These are phyloP conservation scores for Magallana nippona DNA, from an alignment of 2,888 invertebrate genomes.

Conservation along the genomic window DNA sequence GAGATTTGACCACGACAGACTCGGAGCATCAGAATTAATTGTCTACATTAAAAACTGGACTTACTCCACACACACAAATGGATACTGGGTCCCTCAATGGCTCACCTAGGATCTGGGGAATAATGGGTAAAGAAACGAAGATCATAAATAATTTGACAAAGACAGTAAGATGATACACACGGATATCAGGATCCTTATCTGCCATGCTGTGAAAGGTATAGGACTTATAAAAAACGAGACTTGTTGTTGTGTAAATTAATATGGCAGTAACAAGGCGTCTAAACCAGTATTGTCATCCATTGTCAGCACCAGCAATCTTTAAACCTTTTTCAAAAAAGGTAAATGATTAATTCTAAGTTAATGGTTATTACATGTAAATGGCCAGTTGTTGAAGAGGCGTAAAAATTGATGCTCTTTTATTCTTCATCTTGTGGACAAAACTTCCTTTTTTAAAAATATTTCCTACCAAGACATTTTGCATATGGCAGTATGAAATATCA, in stretches of 20 bases:
- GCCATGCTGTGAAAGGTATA: conserved; percentile 1
- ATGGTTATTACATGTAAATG: conserved; percentile 25
- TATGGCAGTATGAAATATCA: no score
- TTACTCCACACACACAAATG: neutral
- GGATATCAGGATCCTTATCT: conserved; percentile 8
- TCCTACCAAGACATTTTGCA: no score
- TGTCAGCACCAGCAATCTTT: neutral
- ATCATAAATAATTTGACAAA: conserved; percentile 22
- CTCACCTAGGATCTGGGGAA: neutral
- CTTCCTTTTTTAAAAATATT: no score
- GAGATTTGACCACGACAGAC: neutral
- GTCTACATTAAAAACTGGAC: neutral
- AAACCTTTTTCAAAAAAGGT: conserved; percentile 2
- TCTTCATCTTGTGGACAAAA: neutral
- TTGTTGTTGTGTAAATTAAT: conserved; percentile 13
- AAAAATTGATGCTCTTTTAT: neutral
- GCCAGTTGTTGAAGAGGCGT: neutral
- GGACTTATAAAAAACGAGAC: conserved; percentile 12
- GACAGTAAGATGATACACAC: conserved; percentile 8
- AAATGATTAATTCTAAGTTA: conserved; percentile 24
- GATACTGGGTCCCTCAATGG: neutral
- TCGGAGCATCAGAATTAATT: conserved; percentile 9
- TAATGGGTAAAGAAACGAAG: neutral
- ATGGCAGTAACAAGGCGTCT: conserved; percentile 5
- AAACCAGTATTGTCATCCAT: conserved; percentile 14